A percentile compares a stretch with the other conserved stretches of the same genome.
These are phyloP conservation scores for Drosophila eohydei DNA, from an alignment of 2,888 invertebrate species.

Conservation along the genomic window DNA sequence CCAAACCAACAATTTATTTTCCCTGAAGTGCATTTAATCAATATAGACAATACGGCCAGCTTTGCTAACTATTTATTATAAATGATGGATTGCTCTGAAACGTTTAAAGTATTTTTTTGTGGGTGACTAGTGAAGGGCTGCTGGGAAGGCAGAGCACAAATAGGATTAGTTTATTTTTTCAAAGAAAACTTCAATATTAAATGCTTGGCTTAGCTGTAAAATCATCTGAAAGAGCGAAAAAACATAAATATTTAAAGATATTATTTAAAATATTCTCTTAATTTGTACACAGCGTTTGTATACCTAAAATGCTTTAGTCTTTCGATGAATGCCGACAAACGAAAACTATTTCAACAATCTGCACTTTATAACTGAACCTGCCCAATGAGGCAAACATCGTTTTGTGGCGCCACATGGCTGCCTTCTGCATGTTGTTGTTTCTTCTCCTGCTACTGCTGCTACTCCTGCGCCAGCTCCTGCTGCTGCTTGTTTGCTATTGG, in stretches of 20 bases:
- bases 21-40: conserved; percentile 60
- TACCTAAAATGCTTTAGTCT: not conserved
- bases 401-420: conserved; percentile 73
- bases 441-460: conserved; percentile 45
- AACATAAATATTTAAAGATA: not conserved
- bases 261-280: not conserved
- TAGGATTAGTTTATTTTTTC: not conserved
- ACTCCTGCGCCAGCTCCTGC: conserved; percentile 7
- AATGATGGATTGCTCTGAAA: conserved; percentile 68
- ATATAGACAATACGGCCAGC: conserved; percentile 63
- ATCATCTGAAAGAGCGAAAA: not conserved
- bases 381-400: conserved; percentile 63
- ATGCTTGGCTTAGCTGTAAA: not conserved
- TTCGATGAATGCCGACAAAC: conserved; percentile 47
- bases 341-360: conserved; percentile 72
- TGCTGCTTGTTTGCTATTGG: conserved; percentile 60
- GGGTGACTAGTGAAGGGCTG: conserved; percentile 32
- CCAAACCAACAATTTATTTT: conserved; percentile 65
- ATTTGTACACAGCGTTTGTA: not conserved
- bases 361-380: conserved; percentile 71
- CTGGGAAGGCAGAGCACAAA: not conserved
- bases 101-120: conserved; percentile 5
- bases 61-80: conserved; percentile 62
- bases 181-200: not conserved
- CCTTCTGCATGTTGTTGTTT: conserved; percentile 64